A percentile compares a stretch with the other conserved stretches of the same genome.
Evolutionary conservation across 2,888 invertebrate species (phyloP).

Genomic region (Eudasyphora cyanicolor): DNA sequence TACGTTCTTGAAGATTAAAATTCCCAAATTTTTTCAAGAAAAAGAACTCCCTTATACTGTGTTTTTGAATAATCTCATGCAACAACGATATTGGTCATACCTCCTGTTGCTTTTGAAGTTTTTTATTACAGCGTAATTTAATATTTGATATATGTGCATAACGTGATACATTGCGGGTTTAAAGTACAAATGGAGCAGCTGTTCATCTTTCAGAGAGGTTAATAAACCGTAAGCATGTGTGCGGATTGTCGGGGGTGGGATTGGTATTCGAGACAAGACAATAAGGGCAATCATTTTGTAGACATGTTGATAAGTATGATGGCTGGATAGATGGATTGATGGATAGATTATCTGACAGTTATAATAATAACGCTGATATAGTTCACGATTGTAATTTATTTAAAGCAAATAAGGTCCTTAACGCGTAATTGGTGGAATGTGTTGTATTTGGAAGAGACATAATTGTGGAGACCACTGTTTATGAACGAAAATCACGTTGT

Average conservation of each 20-base stretch:
- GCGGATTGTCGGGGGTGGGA: neutral
- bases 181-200: neutral
- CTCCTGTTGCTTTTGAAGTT: neutral
- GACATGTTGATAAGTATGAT: neutral
- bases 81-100: too few species aligned
- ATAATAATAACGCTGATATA: neutral
- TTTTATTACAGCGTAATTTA: slow-evolving; percentile 12
- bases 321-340: neutral
- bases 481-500: too few species aligned
- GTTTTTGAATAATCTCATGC: too few species aligned
- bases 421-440: too few species aligned
- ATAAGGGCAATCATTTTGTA: neutral
- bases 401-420: too few species aligned
- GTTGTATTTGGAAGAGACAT: too few species aligned
- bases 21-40: too few species aligned
- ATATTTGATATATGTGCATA: neutral
- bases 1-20: neutral
- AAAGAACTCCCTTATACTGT: too few species aligned
- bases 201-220: neutral
- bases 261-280: neutral
- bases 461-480: too few species aligned
- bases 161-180: neutral
- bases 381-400: too few species aligned
- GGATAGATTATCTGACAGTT: too few species aligned
- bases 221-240: neutral